These are phyloP conservation scores for Thunnus thynnus DNA, from an alignment of 2,113 vertebrate species.

Conservation along the genomic window DNA sequence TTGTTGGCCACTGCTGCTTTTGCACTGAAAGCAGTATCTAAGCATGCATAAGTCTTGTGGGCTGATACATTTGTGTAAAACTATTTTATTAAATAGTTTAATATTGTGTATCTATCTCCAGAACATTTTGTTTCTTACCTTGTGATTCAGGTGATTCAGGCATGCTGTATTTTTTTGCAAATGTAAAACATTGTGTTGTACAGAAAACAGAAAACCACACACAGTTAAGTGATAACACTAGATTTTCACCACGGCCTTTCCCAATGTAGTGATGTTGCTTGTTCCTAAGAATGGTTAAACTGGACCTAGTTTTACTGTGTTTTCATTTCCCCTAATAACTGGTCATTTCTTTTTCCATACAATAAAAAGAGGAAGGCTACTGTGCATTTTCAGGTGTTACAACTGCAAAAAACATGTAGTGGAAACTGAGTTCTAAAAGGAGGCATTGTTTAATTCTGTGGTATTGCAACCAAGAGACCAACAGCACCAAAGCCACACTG, in stretches of 20 bases:
- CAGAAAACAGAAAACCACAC: too few species aligned
- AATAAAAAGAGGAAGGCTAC: slow-evolving; percentile 27
- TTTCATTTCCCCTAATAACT: background rate
- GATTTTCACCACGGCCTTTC: too few species aligned
- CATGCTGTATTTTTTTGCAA: too few species aligned
- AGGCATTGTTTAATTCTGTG: slow-evolving; percentile 19
- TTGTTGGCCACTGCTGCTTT: too few species aligned
- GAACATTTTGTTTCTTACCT: too few species aligned
- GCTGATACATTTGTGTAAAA: background rate
- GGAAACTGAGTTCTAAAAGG: slow-evolving; percentile 26
- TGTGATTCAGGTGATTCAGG: too few species aligned
- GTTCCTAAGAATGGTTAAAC: background rate
- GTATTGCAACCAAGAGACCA: slow-evolving; percentile 3
- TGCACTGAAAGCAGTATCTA: background rate
- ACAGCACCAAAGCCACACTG: too few species aligned
- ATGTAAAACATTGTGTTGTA: too few species aligned
- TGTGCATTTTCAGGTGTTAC: slow-evolving; percentile 9
- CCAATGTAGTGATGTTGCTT: background rate
- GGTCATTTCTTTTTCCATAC: slow-evolving; percentile 31
- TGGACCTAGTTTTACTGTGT: background rate
- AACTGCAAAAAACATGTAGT: slow-evolving; percentile 11
- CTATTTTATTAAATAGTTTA: background rate
- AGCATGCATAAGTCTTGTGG: background rate
- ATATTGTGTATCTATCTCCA: background rate
- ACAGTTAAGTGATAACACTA: too few species aligned